Evolutionary conservation across 2,888 invertebrate genomes (phyloP).

Genomic region (Anodontia alba): DNA sequence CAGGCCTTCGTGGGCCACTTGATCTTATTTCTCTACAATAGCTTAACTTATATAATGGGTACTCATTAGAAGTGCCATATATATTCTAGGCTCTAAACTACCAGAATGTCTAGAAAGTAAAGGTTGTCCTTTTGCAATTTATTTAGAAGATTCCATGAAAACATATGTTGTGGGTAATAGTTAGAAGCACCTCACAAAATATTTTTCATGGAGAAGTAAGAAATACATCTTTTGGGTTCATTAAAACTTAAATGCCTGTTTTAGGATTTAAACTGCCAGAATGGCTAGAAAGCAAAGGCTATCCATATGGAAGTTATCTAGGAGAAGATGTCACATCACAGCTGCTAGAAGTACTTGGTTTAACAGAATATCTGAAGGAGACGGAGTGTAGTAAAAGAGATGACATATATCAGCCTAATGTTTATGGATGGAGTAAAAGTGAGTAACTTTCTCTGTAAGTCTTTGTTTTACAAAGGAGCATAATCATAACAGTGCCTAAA

Average conservation of each 20-base stretch:
- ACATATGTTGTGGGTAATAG: no score
- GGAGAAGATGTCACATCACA: conserved; percentile 42
- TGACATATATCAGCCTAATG: conserved; percentile 17
- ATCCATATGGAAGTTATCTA: conserved; percentile 25
- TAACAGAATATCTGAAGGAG: conserved; percentile 30
- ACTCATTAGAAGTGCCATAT: no score
- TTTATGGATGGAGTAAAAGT: conserved; percentile 39
- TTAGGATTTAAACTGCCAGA: conserved; percentile 43
- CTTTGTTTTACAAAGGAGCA: no score
- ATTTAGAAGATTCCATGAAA: no score
- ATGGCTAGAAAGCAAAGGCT: conserved; percentile 43
- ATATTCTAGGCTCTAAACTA: no score
- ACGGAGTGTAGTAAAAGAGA: conserved; percentile 36
- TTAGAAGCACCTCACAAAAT: no score
- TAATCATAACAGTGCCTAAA: conserved; percentile 26
- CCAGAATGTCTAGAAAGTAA: no score
- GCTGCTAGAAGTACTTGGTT: conserved; percentile 37
- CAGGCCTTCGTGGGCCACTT: no score
- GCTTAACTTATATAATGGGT: no score
- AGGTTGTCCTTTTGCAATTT: no score
- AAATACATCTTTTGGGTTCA: not conserved
- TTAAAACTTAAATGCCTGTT: not conserved
- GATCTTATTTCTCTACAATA: no score
- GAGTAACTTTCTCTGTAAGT: not conserved
- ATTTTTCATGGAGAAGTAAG: no score